These are phyloP conservation scores for Maylandia zebra DNA, from an alignment of 2,113 vertebrate species.

Conservation along the genomic window DNA sequence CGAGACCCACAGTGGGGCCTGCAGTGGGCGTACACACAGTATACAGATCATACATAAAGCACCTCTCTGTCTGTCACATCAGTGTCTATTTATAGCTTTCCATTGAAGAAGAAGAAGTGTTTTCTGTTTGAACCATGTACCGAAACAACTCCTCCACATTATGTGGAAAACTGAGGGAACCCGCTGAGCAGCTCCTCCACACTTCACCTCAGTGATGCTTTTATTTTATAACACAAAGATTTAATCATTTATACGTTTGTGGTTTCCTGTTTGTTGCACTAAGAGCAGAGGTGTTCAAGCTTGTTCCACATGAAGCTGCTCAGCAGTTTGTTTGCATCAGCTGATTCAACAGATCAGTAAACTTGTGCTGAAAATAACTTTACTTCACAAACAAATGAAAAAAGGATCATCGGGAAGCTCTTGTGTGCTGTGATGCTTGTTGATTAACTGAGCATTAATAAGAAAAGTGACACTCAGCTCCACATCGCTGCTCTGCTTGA, in stretches of 20 bases:
- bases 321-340: not conserved
- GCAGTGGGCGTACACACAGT: not conserved
- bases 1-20: not conserved
- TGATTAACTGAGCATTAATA: not conserved
- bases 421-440: accelerated
- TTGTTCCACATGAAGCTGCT: not conserved
- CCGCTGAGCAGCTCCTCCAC: not conserved
- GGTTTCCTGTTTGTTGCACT: not conserved
- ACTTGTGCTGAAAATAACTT: not conserved
- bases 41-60: not conserved
- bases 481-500: not conserved
- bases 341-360: not conserved
- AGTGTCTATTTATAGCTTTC: not conserved
- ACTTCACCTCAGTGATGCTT: accelerated
- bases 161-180: not conserved
- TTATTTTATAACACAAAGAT: not conserved
- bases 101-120: not conserved
- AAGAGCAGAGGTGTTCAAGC: not conserved
- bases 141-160: not conserved
- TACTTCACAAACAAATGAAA: not conserved
- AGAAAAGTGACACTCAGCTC: not conserved
- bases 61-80: not conserved
- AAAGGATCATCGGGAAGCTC: accelerated
- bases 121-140: not conserved
- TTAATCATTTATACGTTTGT: not conserved